Conservation (phyloP, 2,113 vertebrate species). For the Melanostigma gelatinosum region DNA sequence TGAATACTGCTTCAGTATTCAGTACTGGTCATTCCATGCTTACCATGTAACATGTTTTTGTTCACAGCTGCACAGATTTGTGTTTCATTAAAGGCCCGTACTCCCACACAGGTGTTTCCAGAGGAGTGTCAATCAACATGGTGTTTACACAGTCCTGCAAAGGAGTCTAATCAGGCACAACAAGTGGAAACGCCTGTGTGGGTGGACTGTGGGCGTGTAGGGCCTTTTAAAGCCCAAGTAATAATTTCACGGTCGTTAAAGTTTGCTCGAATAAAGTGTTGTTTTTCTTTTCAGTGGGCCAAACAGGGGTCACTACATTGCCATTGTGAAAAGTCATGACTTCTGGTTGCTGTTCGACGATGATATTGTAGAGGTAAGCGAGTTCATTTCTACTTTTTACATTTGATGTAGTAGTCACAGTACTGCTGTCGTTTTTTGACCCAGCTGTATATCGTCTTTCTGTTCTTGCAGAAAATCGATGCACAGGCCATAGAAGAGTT, state of each 20-base stretch:
- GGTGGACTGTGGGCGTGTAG: neutral
- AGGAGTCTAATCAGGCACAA: neutral
- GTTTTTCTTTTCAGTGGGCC: constrained; percentile 86
- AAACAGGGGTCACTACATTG: constrained; percentile 96
- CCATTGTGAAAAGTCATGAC: constrained; percentile 98
- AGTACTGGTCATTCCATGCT: neutral
- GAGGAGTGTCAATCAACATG: neutral
- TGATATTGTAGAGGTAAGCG: constrained; percentile 95
- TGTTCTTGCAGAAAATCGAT: constrained; percentile 91
- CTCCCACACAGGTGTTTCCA: neutral
- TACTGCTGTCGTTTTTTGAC: neutral
- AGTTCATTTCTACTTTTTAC: neutral
- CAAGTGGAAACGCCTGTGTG: neutral
- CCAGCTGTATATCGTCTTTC: constrained; percentile 12
- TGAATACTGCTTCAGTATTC: neutral
- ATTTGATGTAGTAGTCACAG: neutral
- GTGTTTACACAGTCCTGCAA: neutral
- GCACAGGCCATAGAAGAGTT: constrained; percentile 99
- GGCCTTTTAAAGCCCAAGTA: neutral
- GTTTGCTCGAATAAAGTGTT: neutral
- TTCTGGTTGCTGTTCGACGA: constrained; percentile 98
- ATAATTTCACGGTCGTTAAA: neutral
- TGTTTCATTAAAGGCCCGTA: neutral
- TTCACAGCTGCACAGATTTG: constrained; percentile 1
- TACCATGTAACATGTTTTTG: neutral